Evolutionary conservation across 2,888 invertebrate genomes (phyloP).

Genomic region (Ophion ellenae): DNA sequence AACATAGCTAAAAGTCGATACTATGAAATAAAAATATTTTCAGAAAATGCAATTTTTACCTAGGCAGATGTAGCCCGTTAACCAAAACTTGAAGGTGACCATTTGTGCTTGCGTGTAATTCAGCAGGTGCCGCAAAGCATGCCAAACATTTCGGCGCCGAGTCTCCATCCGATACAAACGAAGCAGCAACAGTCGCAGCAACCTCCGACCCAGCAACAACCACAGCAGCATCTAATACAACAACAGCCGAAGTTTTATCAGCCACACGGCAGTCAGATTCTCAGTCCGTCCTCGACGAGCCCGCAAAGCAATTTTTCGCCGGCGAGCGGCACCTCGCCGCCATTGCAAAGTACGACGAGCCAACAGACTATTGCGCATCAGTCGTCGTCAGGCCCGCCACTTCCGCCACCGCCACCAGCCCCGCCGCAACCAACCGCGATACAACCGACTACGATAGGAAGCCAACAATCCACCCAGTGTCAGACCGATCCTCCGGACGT

Average conservation of each 20-base stretch:
- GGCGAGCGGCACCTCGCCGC: conserved; percentile 58
- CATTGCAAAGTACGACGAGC: conserved; percentile 68
- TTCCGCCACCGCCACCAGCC: conserved; percentile 30
- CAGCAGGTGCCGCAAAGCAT: conserved; percentile 80
- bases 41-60: no score
- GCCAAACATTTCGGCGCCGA: conserved; percentile 71
- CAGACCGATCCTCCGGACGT: conserved; percentile 80
- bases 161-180: conserved; percentile 53
- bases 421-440: conserved; percentile 44
- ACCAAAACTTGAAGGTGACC: neutral
- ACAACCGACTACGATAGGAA: conserved; percentile 67
- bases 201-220: conserved; percentile 15
- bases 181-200: conserved; percentile 51
- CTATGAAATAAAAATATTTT: no score
- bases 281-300: conserved; percentile 80
- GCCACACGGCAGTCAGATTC: conserved; percentile 76
- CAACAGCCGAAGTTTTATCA: conserved; percentile 74
- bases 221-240: conserved; percentile 51
- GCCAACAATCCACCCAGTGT: conserved; percentile 80
- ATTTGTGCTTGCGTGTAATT: conserved; percentile 57
- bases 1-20: no score
- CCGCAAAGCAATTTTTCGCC: conserved; percentile 75
- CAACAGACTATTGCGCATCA: conserved; percentile 40
- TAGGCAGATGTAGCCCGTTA: neutral
- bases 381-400: conserved; percentile 64